phyloP scores from a whole-genome alignment of 2,797 vertebrate species.

The Sebastes ruberrimus region DNA sequence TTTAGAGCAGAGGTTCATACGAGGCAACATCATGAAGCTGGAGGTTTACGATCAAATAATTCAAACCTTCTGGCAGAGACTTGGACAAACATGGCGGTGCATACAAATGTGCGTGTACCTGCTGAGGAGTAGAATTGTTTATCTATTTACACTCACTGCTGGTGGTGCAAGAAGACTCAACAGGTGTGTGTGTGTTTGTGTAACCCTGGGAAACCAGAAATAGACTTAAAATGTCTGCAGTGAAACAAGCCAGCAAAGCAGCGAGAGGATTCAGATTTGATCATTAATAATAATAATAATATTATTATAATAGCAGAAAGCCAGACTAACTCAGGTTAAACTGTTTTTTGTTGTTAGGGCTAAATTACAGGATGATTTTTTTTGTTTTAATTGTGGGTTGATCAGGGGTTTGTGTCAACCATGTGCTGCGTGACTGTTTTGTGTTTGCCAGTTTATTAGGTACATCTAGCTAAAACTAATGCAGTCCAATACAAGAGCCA shows the following conservation, averaged over 20 bases:
- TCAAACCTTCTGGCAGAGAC: not conserved
- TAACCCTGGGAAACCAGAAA: not conserved
- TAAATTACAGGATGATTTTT: not conserved
- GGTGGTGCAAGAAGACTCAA: not conserved
- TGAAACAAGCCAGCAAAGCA: not conserved
- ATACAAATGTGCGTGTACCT: slow-evolving; percentile 1
- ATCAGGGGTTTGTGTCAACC: not conserved
- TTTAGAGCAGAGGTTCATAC: not conserved
- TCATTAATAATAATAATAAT: not conserved
- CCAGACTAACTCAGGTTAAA: not conserved
- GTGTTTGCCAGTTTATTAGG: not conserved
- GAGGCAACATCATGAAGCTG: not conserved
- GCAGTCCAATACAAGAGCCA: not conserved
- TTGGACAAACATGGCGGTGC: slow-evolving; percentile 1
- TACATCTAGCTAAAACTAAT: not conserved
- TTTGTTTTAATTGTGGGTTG: too few relatives aligned
- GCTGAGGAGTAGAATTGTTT: not conserved
- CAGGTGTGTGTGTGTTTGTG: not conserved
- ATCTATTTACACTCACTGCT: slow-evolving; percentile 9
- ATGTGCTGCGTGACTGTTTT: not conserved
- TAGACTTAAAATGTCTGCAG: not conserved
- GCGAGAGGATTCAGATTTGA: not conserved
- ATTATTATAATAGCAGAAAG: not conserved
- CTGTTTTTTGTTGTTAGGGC: not conserved
- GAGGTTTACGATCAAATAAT: not conserved